A percentile compares a stretch with the other conserved stretches of the same genome.
These are phyloP conservation scores for Falco cherrug DNA, from an alignment of 2,797 vertebrate species.

Conservation along the genomic window DNA sequence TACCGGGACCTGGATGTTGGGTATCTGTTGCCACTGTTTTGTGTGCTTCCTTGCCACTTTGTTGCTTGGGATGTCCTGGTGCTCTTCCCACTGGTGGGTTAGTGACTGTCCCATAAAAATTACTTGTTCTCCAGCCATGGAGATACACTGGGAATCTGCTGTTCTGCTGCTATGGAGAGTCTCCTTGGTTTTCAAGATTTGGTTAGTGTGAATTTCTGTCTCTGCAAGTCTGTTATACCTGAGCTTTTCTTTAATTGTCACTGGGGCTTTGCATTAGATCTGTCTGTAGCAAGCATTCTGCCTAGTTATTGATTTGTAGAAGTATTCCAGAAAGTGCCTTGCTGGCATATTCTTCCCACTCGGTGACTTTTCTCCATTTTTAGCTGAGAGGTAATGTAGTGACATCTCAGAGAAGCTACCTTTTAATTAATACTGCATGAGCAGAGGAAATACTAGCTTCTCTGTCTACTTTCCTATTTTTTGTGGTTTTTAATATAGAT, in stretches of 20 bases:
- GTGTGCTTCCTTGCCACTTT: background rate
- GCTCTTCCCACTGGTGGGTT: background rate
- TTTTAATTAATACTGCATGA: constrained; percentile 78
- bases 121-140: background rate
- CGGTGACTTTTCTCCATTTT: constrained; percentile 64
- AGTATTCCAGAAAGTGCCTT: constrained; percentile 43
- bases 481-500: constrained; percentile 63
- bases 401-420: constrained; percentile 47
- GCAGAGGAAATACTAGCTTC: constrained; percentile 55
- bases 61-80: background rate
- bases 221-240: background rate
- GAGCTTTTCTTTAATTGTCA: background rate
- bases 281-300: background rate
- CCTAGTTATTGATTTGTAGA: background rate
- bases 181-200: background rate
- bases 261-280: background rate
- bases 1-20: background rate
- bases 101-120: background rate
- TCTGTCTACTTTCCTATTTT: constrained; percentile 69
- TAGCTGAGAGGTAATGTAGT: constrained; percentile 66
- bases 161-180: background rate
- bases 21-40: background rate
- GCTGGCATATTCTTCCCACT: constrained; percentile 5
- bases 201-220: background rate
- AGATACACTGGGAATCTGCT: background rate